These are phyloP conservation scores for Blera fallax DNA, from an alignment of 2,888 invertebrate genomes.

Conservation along the genomic window DNA sequence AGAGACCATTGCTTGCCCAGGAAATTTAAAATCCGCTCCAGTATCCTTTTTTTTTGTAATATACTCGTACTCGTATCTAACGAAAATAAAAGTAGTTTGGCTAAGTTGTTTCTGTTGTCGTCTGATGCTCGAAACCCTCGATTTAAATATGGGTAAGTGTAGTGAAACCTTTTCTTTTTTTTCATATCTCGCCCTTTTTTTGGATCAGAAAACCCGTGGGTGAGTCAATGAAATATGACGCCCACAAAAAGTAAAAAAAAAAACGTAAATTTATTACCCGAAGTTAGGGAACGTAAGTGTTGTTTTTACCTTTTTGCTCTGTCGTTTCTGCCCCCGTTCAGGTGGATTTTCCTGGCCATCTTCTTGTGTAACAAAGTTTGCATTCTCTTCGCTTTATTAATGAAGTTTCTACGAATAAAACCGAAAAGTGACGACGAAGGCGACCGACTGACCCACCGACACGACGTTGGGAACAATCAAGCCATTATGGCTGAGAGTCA, in stretches of 20 bases:
- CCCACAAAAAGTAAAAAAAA: conserved; percentile 2
- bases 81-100: conserved; percentile 40
- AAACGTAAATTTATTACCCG: conserved; percentile 60
- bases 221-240: conserved; percentile 47
- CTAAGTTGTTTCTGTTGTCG: conserved; percentile 43
- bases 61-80: not conserved
- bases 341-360: conserved; percentile 29
- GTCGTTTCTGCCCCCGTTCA: not conserved
- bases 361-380: conserved; percentile 43
- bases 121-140: conserved; percentile 7
- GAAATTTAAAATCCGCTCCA: not conserved
- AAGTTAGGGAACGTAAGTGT: conserved; percentile 57
- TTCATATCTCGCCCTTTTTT: not conserved
- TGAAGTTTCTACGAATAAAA: conserved; percentile 64
- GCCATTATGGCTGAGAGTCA: conserved; percentile 45
- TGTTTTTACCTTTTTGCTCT: conserved; percentile 1
- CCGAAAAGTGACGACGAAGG: conserved; percentile 16
- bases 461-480: conserved; percentile 36
- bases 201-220: conserved; percentile 1
- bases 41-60: not conserved
- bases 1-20: not conserved
- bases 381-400: conserved; percentile 61
- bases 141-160: conserved; percentile 29
- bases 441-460: too few species aligned
- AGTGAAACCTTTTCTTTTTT: not conserved